Percentiles rank a stretch among this genome's conserved stretches.
These are phyloP conservation scores for Agapetus fuscipes DNA, from an alignment of 2,888 invertebrate species.

Conservation along the genomic window DNA sequence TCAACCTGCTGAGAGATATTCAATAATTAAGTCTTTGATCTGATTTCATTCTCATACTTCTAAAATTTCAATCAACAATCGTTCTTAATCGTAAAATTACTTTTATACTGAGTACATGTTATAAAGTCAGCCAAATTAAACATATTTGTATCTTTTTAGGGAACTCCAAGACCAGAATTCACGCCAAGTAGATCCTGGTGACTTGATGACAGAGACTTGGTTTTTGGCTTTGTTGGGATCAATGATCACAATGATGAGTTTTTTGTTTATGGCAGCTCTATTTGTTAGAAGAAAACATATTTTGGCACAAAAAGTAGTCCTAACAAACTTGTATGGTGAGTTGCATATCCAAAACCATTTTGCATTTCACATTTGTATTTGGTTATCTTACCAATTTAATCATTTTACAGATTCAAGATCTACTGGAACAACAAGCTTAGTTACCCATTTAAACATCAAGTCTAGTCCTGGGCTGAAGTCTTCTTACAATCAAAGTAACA, in stretches of 20 bases:
- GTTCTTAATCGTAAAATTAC: too few species aligned
- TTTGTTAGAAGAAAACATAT: constrained; percentile 64
- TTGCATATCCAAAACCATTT: not conserved
- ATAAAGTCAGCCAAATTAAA: not conserved
- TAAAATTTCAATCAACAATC: too few species aligned
- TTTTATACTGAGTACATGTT: not conserved
- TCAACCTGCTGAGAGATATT: too few species aligned
- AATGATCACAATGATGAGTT: constrained; percentile 72
- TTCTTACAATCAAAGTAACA: constrained; percentile 43
- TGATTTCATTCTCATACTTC: too few species aligned
- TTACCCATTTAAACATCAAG: constrained; percentile 53
- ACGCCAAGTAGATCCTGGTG: constrained; percentile 41
- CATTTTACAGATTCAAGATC: constrained; percentile 17
- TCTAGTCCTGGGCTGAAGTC: constrained; percentile 46
- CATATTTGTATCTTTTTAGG: too few species aligned
- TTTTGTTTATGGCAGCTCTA: constrained; percentile 74
- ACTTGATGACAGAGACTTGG: constrained; percentile 80
- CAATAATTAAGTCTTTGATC: too few species aligned
- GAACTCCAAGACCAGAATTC: constrained; percentile 12
- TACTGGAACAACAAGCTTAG: constrained; percentile 45
- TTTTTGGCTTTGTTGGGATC: constrained; percentile 80
- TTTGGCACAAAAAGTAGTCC: constrained; percentile 57
- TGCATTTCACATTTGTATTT: not conserved
- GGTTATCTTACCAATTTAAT: not conserved
- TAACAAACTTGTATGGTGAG: constrained; percentile 33